Evolutionary conservation across 2,113 vertebrate genomes (phyloP).

Genomic region (Notarius lentiginosus): DNA sequence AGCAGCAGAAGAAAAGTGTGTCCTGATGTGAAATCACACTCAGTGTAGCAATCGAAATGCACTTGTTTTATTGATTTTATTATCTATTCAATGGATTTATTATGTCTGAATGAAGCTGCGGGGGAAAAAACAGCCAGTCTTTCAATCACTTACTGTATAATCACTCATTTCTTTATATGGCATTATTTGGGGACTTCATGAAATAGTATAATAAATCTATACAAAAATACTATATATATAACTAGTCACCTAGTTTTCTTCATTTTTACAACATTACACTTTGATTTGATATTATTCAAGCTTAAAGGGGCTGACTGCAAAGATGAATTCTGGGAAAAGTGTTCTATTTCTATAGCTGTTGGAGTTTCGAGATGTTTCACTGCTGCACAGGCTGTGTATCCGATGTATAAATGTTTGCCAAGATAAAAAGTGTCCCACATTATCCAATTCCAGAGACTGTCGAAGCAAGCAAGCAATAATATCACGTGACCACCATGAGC

Average conservation of each 20-base stretch:
- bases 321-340: no score
- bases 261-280: background rate
- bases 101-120: background rate
- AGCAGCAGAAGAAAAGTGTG: slow-evolving; percentile 59
- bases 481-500: no score
- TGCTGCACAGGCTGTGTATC: no score
- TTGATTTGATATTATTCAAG: no score
- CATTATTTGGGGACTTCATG: background rate
- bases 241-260: background rate
- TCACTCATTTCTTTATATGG: background rate
- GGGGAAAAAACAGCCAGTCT: background rate
- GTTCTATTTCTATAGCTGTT: no score
- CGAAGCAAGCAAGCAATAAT: no score
- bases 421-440: no score
- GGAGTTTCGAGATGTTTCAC: no score
- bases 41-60: background rate
- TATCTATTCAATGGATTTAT: background rate
- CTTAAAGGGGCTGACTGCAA: no score
- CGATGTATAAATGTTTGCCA: no score
- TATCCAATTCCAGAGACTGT: no score
- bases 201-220: background rate
- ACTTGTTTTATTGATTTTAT: background rate
- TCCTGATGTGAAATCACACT: slow-evolving; percentile 45
- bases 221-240: background rate
- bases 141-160: background rate